phyloP scores from a whole-genome alignment of 2,113 vertebrate genomes.

The Clarias gariepinus region DNA sequence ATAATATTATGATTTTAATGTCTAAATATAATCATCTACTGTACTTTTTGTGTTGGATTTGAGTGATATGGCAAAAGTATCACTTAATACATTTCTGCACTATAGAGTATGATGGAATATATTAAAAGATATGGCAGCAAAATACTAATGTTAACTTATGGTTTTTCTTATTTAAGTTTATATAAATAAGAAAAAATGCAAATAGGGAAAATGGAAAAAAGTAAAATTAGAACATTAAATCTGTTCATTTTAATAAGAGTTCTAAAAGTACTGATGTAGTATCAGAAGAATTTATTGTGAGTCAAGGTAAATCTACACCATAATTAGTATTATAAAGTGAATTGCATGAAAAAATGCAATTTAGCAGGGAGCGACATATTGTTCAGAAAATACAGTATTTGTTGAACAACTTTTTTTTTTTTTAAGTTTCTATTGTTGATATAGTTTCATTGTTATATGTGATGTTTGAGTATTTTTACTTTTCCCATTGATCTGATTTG shows the following conservation, averaged over 20 bases:
- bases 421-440: slow-evolving; percentile 10
- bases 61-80: neutral
- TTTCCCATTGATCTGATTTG: slow-evolving; percentile 21
- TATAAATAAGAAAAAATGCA: neutral
- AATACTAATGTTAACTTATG: neutral
- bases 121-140: neutral
- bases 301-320: neutral
- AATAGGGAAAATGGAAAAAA: neutral
- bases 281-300: neutral
- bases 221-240: neutral
- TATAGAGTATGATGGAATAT: neutral
- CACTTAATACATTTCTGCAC: neutral
- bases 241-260: neutral
- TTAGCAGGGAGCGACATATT: neutral
- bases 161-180: neutral
- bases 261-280: neutral
- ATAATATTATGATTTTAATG: neutral
- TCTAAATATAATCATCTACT: neutral
- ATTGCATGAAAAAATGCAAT: neutral
- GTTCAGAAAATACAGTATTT: slow-evolving; percentile 15
- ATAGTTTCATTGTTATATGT: slow-evolving; percentile 28
- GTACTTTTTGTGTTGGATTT: neutral
- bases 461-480: neutral
- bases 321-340: neutral
- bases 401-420: neutral